These are phyloP conservation scores for Ailuropoda melanoleuca DNA, from an alignment of 2,113 vertebrate species.

Conservation along the genomic window DNA sequence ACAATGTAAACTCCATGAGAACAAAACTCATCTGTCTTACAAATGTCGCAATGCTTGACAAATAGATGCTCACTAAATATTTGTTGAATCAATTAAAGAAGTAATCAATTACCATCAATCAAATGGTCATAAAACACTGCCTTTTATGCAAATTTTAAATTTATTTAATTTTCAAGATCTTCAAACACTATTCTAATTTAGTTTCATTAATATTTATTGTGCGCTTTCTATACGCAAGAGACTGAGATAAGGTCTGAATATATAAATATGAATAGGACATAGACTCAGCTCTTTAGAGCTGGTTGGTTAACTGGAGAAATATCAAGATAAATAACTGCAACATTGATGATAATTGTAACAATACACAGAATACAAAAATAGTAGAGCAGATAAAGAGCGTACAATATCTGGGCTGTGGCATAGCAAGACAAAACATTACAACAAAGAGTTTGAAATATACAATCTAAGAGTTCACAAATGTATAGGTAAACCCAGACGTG, in stretches of 20 bases:
- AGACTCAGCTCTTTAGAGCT: neutral
- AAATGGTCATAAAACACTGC: neutral
- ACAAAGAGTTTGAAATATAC: neutral
- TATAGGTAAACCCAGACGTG: neutral
- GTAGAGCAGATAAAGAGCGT: neutral
- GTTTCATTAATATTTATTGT: neutral
- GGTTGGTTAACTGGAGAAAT: neutral
- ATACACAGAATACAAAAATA: neutral
- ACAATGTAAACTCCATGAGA: neutral
- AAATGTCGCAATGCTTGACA: neutral
- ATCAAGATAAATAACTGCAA: neutral
- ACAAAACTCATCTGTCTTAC: neutral
- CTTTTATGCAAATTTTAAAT: neutral
- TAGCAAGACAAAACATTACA: neutral
- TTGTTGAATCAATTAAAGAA: neutral
- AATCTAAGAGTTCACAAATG: neutral
- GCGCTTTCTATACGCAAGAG: neutral
- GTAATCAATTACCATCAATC: neutral
- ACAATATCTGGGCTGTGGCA: neutral
- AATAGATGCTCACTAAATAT: neutral
- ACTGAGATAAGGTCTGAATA: neutral
- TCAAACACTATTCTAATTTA: neutral
- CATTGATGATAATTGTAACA: neutral
- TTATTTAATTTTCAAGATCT: neutral
- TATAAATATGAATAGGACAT: neutral